Evolutionary conservation across 1,140 invertebrate genomes (phyloP).

Genomic region (Brachionus asplanchnoidis): DNA sequence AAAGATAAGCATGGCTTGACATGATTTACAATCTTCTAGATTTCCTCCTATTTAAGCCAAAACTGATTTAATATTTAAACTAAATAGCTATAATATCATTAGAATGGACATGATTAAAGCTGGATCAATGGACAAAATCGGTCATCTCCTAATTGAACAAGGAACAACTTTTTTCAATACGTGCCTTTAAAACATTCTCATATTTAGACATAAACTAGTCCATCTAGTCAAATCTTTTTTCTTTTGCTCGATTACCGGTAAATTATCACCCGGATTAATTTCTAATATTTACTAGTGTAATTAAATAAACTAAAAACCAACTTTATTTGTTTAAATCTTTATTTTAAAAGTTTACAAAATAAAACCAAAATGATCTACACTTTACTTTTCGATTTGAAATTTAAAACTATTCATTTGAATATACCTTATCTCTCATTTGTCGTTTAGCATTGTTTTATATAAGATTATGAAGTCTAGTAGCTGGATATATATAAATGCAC

Average conservation of each 20-base stretch:
- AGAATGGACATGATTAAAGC: neutral
- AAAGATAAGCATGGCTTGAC: conserved; percentile 34
- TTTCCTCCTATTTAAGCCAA: neutral
- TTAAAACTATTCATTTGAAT: neutral
- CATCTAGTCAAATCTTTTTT: neutral
- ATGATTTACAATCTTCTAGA: neutral
- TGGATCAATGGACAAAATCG: neutral
- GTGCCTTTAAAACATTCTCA: conserved; percentile 24
- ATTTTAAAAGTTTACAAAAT: neutral
- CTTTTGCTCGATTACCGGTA: conserved; percentile 15
- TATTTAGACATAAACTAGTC: conserved; percentile 16
- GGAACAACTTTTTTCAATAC: neutral
- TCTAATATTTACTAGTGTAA: conserved; percentile 40
- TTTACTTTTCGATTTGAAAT: neutral
- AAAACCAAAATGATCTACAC: conserved; percentile 24
- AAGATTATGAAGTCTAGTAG: conserved; percentile 24
- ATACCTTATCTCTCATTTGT: conserved; percentile 2
- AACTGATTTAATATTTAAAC: conserved; percentile 35
- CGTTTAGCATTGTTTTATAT: conserved; percentile 3
- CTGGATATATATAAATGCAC: conserved; percentile 35
- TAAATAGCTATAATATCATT: neutral
- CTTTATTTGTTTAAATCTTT: conserved; percentile 33
- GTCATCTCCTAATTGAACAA: conserved; percentile 4
- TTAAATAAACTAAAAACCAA: conserved; percentile 27
- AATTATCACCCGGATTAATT: conserved; percentile 40